Evolutionary conservation across 2,113 vertebrate species (phyloP), one percentile per base, ranked within the genome.

Genomic region (Meleagris gallopavo): DNA sequence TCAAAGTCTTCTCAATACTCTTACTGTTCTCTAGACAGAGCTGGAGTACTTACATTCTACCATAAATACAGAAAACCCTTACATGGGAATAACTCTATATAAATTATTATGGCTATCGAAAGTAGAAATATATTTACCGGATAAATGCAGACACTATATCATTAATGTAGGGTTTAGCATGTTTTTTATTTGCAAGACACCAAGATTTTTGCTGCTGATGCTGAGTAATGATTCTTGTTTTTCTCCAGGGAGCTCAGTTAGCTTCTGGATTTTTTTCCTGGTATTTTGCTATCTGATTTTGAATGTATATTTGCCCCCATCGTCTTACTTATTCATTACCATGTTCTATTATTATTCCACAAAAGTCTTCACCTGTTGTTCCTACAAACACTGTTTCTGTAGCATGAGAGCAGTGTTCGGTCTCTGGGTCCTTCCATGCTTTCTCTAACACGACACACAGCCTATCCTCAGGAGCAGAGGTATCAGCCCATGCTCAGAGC

Each of bases 381-480:
- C 9, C 27, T 45, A 11, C 17, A 43, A 38, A 20, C 12, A 50
- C 4, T 12, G 40, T 71, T 89, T 64, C 65, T 93, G 55, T 24
- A 67, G n/a, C 48, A 41, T 0, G 2, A 66, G 36, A 83, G 27
- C 22, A 73, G 10, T 3, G 5, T 45, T 85, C 54, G 34, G 6
- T 55, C 12, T 69, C 40, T 50, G 41, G 18, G 6, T 10, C 18
- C 24, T 12, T 45, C 71, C 32, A 10, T 0, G 0, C 69, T 58
- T 89, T 65, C 41, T 55, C 55, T 80, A 71, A 61, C 1, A 0
- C 29, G 61, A 18, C 20, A 30, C 46, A 62, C 55, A 11, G 21
- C 25, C 34, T 3, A 1, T 66, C 36, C 30, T 66, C 55, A 64
- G 55, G 41, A 65, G 38, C 0, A 1, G 3, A 12, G 36, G 27